A percentile compares a stretch with the other conserved stretches of the same genome.
Conservation (phyloP, 2,888 invertebrate genomes). For the Hybos culiciformis region DNA sequence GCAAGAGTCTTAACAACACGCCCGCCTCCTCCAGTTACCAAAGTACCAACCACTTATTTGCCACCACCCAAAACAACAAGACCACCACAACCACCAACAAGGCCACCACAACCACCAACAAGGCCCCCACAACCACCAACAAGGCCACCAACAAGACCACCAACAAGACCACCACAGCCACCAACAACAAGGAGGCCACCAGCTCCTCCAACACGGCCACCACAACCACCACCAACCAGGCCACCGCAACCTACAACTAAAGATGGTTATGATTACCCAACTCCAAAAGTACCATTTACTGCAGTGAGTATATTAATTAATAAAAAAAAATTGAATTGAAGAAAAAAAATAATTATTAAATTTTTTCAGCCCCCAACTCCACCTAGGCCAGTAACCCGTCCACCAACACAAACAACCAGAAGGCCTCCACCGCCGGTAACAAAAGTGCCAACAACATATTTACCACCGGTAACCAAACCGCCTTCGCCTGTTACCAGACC, state of each 20-base stretch:
- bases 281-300: too few relatives aligned
- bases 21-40: neutral
- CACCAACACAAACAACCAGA: neutral
- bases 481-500: neutral
- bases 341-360: too few relatives aligned
- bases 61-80: neutral
- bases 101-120: too few relatives aligned
- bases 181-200: too few relatives aligned
- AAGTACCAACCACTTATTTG: constrained; percentile 7
- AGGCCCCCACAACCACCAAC: too few relatives aligned
- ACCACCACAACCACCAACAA: neutral
- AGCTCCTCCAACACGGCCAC: too few relatives aligned
- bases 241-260: neutral
- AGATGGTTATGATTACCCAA: too few relatives aligned
- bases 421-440: neutral
- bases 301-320: too few relatives aligned
- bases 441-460: neutral
- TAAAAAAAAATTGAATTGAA: too few relatives aligned
- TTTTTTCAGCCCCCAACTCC: too few relatives aligned
- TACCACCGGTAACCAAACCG: neutral
- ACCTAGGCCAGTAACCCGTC: neutral
- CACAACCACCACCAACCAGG: neutral
- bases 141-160: too few relatives aligned
- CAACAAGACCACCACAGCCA: too few relatives aligned
- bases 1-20: constrained; percentile 3